Percentiles rank a stretch among this genome's conserved stretches.
Conservation (phyloP, 2,888 invertebrate species). For the Tenthredo notha region DNA sequence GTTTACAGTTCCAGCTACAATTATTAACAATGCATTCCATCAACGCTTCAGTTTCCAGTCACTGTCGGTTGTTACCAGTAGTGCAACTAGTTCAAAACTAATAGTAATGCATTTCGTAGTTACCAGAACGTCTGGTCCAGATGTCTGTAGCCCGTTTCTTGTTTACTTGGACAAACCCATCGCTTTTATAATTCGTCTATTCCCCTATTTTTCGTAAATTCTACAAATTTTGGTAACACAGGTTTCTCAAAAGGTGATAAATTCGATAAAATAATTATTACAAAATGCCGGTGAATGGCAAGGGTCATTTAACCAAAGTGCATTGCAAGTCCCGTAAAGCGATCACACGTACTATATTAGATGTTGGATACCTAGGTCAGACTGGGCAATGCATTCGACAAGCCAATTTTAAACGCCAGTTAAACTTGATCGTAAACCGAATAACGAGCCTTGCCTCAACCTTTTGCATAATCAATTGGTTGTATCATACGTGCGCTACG, state of each 20-base stretch:
- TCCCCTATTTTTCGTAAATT: neutral
- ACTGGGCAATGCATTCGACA: neutral
- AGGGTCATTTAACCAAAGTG: neutral
- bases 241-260: neutral
- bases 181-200: neutral
- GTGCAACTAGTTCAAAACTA: conserved; percentile 18
- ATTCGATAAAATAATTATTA: neutral
- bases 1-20: neutral
- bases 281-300: neutral
- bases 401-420: conserved; percentile 3
- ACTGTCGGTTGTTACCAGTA: neutral
- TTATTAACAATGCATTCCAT: neutral
- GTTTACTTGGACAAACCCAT: neutral
- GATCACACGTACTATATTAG: conserved; percentile 29
- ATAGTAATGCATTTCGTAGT: conserved; percentile 26
- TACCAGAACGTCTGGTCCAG: neutral
- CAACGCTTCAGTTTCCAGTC: neutral
- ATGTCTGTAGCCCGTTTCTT: neutral
- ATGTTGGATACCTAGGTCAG: neutral
- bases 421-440: conserved; percentile 25
- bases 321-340: neutral
- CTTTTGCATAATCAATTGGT: neutral
- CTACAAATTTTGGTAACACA: neutral
- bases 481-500: neutral
- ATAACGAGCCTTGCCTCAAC: neutral